phyloP scores from a whole-genome alignment of 1,140 invertebrate genomes.

The Vanessa tameamea region DNA sequence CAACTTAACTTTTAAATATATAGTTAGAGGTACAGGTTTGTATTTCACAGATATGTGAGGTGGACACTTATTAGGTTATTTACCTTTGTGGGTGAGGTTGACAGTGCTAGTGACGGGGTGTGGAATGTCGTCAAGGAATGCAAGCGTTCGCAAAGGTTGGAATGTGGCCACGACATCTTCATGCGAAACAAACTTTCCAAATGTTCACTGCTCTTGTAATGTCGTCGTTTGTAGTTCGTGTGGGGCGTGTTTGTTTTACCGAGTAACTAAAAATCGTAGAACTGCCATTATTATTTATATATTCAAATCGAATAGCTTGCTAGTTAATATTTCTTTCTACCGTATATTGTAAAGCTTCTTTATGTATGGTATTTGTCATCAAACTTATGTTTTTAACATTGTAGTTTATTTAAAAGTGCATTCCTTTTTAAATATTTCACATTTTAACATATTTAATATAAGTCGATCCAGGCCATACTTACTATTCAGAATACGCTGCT shows the following conservation, averaged over 20 bases:
- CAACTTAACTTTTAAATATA: too few species aligned
- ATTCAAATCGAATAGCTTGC: background rate
- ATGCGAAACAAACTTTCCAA: constrained; percentile 64
- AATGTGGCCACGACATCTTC: constrained; percentile 71
- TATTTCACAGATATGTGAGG: background rate
- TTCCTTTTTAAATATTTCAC: background rate
- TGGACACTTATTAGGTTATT: constrained; percentile 66
- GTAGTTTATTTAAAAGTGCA: background rate
- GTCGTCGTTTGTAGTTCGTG: constrained; percentile 27
- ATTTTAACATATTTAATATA: constrained; percentile 20
- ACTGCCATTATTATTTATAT: background rate
- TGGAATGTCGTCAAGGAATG: constrained; percentile 71
- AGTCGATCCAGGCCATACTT: constrained; percentile 25
- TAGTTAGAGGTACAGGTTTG: background rate
- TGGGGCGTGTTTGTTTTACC: constrained; percentile 28
- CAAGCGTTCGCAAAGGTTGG: constrained; percentile 62
- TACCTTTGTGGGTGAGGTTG: constrained; percentile 52
- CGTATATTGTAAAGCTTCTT: background rate
- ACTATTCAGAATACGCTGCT: constrained; percentile 26
- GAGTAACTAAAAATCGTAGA: background rate
- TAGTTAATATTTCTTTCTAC: background rate
- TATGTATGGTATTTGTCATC: background rate
- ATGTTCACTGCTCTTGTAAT: constrained; percentile 35
- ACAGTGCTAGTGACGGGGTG: constrained; percentile 46
- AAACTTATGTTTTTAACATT: background rate